Conservation (phyloP, 2,888 invertebrate species). For the Oegoconia quadripuncta region DNA sequence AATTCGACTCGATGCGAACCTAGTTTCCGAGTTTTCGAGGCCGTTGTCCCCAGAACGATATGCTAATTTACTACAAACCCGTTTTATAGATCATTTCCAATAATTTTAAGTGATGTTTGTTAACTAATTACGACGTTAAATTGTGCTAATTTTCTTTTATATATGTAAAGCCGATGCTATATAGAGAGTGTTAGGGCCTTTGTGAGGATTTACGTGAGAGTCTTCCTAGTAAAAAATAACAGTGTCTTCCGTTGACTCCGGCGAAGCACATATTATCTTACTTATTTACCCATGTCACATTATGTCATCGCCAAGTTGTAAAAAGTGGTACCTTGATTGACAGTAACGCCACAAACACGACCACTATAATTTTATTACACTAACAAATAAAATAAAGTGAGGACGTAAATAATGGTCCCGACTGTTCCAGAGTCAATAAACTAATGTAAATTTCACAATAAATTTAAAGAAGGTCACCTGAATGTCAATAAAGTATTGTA, state of each 20-base stretch:
- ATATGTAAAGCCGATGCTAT: too few species aligned
- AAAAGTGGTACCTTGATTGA: too few species aligned
- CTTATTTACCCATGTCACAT: too few species aligned
- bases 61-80: slow-evolving; percentile 10
- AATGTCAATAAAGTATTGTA: slow-evolving; percentile 8
- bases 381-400: neutral
- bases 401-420: slow-evolving; percentile 1
- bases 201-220: too few species aligned
- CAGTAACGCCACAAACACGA: too few species aligned
- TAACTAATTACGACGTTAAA: neutral
- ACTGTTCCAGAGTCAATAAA: slow-evolving; percentile 2
- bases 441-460: slow-evolving; percentile 3
- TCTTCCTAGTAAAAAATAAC: too few species aligned
- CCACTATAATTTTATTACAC: too few species aligned
- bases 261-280: too few species aligned
- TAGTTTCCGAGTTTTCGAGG: slow-evolving; percentile 29
- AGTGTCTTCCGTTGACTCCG: too few species aligned
- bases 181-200: too few species aligned
- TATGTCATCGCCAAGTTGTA: too few species aligned
- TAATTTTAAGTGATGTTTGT: neutral
- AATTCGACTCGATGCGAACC: slow-evolving; percentile 26
- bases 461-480: slow-evolving; percentile 5
- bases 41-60: slow-evolving; percentile 28
- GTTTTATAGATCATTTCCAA: slow-evolving; percentile 12
- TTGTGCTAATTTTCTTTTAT: too few species aligned